These are phyloP conservation scores for Teleogryllus occipitalis DNA, from an alignment of 1,140 invertebrate genomes.

Conservation along the genomic window DNA sequence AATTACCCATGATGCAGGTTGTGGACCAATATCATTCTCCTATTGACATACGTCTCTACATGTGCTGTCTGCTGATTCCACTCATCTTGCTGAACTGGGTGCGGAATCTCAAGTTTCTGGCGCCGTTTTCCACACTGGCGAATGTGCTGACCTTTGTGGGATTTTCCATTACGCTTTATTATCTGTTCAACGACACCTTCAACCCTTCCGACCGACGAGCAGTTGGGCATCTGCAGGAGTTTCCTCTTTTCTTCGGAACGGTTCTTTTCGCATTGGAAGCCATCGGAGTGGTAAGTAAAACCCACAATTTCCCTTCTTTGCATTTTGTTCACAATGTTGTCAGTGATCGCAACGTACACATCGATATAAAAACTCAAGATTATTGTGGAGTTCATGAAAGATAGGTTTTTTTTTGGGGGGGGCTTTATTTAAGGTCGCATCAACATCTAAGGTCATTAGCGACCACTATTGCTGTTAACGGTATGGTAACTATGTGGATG, in stretches of 20 bases:
- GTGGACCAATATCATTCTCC: conserved; percentile 25
- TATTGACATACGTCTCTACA: conserved; percentile 48
- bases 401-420: too few relatives aligned
- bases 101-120: conserved; percentile 61
- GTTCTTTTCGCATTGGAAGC: conserved; percentile 71
- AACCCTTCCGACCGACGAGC: conserved; percentile 39
- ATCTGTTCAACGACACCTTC: conserved; percentile 47
- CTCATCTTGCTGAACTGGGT: conserved; percentile 63
- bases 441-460: too few relatives aligned
- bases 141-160: conserved; percentile 56
- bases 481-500: too few relatives aligned
- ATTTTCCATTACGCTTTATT: conserved; percentile 61
- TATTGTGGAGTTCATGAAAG: too few relatives aligned
- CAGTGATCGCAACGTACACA: too few relatives aligned
- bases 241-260: conserved; percentile 58
- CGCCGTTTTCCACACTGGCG: conserved; percentile 64
- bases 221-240: conserved; percentile 41
- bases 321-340: too few relatives aligned
- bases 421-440: too few relatives aligned
- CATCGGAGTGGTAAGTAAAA: conserved; percentile 52
- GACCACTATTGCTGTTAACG: too few relatives aligned
- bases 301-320: neutral
- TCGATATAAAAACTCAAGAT: too few relatives aligned
- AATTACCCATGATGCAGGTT: conserved; percentile 27
- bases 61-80: conserved; percentile 56